A percentile compares a stretch with the other conserved stretches of the same genome.
Conservation (phyloP, 30 jellyfish, hydroid and myxozoan genomes). For the Aurelia aurita region DNA sequence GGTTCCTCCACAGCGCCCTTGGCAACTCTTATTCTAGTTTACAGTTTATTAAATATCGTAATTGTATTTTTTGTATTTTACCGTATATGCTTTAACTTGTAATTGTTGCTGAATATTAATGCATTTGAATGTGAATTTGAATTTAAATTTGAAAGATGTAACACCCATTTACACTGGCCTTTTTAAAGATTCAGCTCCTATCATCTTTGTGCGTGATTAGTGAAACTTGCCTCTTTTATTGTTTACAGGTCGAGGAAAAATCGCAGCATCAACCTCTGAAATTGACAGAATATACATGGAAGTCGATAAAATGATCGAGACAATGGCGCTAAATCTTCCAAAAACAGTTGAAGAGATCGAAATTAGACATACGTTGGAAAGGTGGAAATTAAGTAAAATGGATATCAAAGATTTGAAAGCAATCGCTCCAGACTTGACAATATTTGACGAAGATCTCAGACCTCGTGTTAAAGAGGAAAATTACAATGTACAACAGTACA, state of each 20-base stretch:
- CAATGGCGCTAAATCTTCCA: background rate
- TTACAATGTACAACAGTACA: background rate
- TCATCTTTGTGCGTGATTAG: too few relatives aligned
- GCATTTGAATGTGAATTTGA: too few relatives aligned
- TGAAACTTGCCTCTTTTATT: background rate
- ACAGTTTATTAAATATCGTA: too few relatives aligned
- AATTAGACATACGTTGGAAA: background rate
- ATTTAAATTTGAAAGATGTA: too few relatives aligned
- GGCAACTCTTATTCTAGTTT: too few relatives aligned
- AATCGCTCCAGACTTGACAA: constrained; percentile 7
- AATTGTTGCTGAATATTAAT: too few relatives aligned
- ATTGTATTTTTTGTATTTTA: too few relatives aligned
- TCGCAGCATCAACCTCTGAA: background rate
- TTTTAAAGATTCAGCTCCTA: too few relatives aligned
- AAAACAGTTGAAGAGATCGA: background rate
- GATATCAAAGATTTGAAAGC: background rate
- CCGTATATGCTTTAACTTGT: too few relatives aligned
- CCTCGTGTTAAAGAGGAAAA: background rate
- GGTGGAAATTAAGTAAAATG: background rate
- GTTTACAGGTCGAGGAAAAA: background rate
- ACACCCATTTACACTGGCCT: too few relatives aligned
- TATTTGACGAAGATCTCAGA: background rate
- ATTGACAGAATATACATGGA: background rate
- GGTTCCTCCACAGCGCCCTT: too few relatives aligned
- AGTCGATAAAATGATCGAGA: background rate